Conservation (phyloP, 2,113 vertebrate genomes). For the Globicephala melas region DNA sequence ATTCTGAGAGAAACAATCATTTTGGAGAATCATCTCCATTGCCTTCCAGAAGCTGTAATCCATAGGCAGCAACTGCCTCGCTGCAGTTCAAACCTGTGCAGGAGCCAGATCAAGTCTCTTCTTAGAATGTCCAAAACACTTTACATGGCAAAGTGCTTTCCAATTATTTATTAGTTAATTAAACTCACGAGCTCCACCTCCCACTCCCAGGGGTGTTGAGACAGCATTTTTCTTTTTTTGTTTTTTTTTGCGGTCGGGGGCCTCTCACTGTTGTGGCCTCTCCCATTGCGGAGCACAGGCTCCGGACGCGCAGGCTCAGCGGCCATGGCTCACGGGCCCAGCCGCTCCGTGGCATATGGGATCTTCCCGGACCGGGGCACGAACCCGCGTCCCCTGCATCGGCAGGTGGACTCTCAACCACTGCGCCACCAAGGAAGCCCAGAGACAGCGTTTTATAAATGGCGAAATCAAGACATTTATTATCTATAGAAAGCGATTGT, state of each 20-base stretch:
- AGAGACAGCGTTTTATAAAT: background rate
- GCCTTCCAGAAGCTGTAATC: background rate
- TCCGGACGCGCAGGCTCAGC: too few species aligned
- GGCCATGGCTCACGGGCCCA: too few species aligned
- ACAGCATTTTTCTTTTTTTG: background rate
- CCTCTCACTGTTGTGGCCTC: too few species aligned
- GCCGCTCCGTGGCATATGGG: too few species aligned
- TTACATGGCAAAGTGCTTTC: background rate
- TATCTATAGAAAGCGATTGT: background rate
- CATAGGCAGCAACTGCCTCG: background rate
- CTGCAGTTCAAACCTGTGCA: background rate
- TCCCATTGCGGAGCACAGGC: too few species aligned
- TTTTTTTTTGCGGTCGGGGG: too few species aligned
- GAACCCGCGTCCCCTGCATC: too few species aligned
- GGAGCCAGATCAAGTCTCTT: background rate
- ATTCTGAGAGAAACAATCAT: background rate
- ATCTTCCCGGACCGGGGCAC: too few species aligned
- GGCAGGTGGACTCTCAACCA: too few species aligned
- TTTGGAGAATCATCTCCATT: background rate
- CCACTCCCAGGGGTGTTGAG: background rate
- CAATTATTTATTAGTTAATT: conserved; percentile 59
- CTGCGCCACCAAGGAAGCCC: too few species aligned
- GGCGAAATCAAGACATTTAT: conserved; percentile 37
- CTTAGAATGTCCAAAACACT: background rate
- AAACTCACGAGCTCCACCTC: conserved; percentile 11